phyloP scores from a whole-genome alignment of 2,888 invertebrate genomes.

The Andrena fulva region DNA sequence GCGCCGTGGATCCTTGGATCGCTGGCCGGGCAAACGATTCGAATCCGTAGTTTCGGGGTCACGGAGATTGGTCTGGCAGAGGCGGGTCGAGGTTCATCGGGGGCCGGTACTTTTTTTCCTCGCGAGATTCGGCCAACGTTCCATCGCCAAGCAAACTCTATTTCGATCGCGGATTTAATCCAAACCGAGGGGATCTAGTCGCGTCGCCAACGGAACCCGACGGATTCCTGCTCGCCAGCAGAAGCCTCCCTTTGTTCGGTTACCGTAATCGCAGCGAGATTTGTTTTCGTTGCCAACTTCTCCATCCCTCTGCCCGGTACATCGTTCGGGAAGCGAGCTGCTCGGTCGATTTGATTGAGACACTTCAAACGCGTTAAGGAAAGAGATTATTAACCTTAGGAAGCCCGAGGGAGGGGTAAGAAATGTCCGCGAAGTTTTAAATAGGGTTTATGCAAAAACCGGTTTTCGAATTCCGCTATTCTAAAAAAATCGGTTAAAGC shows the following conservation, averaged over 20 bases:
- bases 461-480: too few species aligned
- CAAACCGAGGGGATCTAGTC: slow-evolving; percentile 7
- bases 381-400: too few species aligned
- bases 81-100: slow-evolving; percentile 12
- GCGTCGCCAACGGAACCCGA: background rate
- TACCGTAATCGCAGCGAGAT: background rate
- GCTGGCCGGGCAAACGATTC: background rate
- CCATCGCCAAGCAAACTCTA: slow-evolving; percentile 28
- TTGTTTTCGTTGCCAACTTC: background rate
- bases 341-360: too few species aligned
- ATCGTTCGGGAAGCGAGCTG: background rate
- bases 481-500: too few species aligned
- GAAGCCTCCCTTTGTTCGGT: background rate
- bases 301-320: background rate
- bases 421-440: too few species aligned
- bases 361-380: too few species aligned
- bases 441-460: too few species aligned
- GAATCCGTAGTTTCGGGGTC: background rate
- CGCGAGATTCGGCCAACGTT: slow-evolving; percentile 3
- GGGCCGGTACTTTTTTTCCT: background rate
- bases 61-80: background rate
- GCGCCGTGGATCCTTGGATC: slow-evolving; percentile 2
- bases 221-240: background rate
- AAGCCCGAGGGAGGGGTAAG: too few species aligned
- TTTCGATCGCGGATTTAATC: slow-evolving; percentile 37